These are phyloP conservation scores for Epirrita christyi DNA, from an alignment of 2,888 invertebrate genomes.

Conservation along the genomic window DNA sequence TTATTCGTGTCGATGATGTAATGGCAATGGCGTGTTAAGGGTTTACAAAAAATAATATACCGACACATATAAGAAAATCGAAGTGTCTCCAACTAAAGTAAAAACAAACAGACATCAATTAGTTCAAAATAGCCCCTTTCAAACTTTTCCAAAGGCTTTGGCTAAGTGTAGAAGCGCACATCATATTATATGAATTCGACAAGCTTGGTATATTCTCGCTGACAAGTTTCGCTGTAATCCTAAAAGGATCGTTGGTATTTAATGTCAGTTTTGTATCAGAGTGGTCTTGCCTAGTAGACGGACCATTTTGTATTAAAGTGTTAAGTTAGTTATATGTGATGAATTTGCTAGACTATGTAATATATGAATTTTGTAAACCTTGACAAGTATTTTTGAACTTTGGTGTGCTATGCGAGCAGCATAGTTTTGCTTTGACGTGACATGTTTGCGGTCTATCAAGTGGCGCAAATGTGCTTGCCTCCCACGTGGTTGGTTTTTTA, in stretches of 20 bases:
- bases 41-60: too few relatives aligned
- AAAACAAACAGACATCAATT: not conserved
- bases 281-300: not conserved
- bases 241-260: constrained; percentile 42
- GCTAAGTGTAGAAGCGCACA: constrained; percentile 8
- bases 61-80: too few relatives aligned
- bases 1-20: too few relatives aligned
- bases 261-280: constrained; percentile 18
- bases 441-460: constrained; percentile 4
- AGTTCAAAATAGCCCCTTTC: not conserved
- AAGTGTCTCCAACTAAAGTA: not conserved
- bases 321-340: constrained; percentile 42
- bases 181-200: constrained; percentile 25
- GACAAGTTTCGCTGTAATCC: constrained; percentile 43
- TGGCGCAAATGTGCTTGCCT: constrained; percentile 33
- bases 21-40: too few relatives aligned
- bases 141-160: not conserved
- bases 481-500: constrained; percentile 40
- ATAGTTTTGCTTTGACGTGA: not conserved
- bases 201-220: constrained; percentile 31
- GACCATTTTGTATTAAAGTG: constrained; percentile 24
- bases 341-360: not conserved
- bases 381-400: not conserved
- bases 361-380: not conserved
- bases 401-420: not conserved